Evolutionary conservation across 2,797 vertebrate species (phyloP).

Genomic region (Lithobates sylvaticus): DNA sequence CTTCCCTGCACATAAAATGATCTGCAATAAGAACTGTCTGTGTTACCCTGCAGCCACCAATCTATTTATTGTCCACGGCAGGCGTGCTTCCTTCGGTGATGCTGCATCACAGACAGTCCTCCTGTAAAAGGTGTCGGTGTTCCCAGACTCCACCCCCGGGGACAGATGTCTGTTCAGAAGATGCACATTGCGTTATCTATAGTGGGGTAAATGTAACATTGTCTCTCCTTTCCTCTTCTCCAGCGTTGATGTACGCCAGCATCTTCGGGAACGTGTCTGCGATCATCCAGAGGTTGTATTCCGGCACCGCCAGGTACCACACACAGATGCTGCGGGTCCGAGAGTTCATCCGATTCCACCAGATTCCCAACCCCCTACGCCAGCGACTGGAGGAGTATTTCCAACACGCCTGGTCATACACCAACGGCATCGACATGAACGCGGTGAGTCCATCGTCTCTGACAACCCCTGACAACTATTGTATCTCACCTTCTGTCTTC

Average conservation of each 20-base stretch:
- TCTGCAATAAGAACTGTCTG: no score
- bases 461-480: not conserved
- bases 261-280: conserved; percentile 91
- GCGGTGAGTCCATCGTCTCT: conserved; percentile 74
- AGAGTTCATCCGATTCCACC: conserved; percentile 91
- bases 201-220: not conserved
- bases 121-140: no score
- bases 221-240: not conserved
- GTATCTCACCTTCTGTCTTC: not conserved
- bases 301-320: conserved; percentile 88
- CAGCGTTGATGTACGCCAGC: conserved; percentile 91
- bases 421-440: conserved; percentile 86
- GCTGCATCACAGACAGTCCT: no score
- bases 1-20: no score
- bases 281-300: conserved; percentile 91
- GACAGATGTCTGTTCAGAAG: no score
- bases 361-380: conserved; percentile 87
- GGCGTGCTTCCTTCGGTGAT: no score
- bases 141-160: no score
- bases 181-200: no score
- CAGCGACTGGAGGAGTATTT: conserved; percentile 87
- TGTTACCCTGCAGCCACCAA: no score
- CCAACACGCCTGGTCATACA: conserved; percentile 87
- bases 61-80: no score
- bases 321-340: conserved; percentile 88